Evolutionary conservation across 1,140 invertebrate species (phyloP).

Genomic region (Protaetia brevitarsis): DNA sequence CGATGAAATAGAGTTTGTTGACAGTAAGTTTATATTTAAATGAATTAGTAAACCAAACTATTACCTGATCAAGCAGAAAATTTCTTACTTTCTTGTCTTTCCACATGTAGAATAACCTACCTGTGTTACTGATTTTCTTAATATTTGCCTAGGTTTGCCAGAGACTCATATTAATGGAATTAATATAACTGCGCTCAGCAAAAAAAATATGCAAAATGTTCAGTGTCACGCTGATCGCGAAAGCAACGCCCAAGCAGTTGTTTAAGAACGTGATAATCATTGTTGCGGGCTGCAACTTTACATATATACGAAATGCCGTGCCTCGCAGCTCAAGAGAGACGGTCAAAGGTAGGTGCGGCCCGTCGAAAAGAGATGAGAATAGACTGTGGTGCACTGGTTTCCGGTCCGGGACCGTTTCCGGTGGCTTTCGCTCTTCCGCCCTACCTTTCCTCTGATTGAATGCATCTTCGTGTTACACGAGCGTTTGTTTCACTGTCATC

Average conservation of each 20-base stretch:
- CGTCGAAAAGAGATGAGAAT: background rate
- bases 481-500: conserved; percentile 38
- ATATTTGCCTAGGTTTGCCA: too few species aligned
- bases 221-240: background rate
- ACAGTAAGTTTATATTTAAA: too few species aligned
- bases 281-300: conserved; percentile 14
- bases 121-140: too few species aligned
- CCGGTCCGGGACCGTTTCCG: conserved; percentile 35
- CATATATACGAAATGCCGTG: conserved; percentile 9
- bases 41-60: too few species aligned
- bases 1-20: too few species aligned
- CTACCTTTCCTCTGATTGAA: conserved; percentile 35
- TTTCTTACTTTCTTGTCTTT: too few species aligned
- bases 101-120: too few species aligned
- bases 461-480: conserved; percentile 37
- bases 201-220: background rate
- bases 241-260: background rate
- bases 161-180: too few species aligned
- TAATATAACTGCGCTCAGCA: too few species aligned
- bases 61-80: too few species aligned
- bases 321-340: background rate
- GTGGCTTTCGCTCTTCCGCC: conserved; percentile 35
- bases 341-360: background rate
- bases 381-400: conserved; percentile 29
- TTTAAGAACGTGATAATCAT: conserved; percentile 15